These are phyloP conservation scores for Oplegnathus fasciatus DNA, from an alignment of 2,113 vertebrate species.

Conservation along the genomic window DNA sequence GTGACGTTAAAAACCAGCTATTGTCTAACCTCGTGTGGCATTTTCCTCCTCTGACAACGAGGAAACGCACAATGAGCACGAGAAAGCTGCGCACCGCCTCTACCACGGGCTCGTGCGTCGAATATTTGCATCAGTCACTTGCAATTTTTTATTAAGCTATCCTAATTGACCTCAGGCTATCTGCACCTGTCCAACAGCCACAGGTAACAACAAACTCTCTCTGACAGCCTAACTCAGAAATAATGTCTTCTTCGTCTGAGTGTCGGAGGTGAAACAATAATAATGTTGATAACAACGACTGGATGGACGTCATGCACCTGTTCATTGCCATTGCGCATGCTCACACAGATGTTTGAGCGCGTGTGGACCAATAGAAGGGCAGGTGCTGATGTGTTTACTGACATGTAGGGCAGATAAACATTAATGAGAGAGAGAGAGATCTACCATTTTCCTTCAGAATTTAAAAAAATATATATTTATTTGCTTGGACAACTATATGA, in stretches of 20 bases:
- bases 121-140: background rate
- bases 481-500: background rate
- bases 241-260: background rate
- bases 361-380: background rate
- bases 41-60: background rate
- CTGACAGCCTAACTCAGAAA: background rate
- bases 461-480: background rate
- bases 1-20: background rate
- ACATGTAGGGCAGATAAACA: background rate
- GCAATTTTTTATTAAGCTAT: background rate
- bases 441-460: no score
- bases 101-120: background rate
- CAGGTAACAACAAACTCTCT: background rate
- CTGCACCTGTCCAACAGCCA: constrained; percentile 2
- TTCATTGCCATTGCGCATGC: constrained; percentile 69
- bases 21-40: no score
- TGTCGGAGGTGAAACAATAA: background rate
- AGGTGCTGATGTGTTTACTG: constrained; percentile 11
- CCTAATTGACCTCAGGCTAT: constrained; percentile 16
- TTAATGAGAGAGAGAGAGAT: background rate
- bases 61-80: background rate
- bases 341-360: constrained; percentile 47
- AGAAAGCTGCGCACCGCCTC: background rate
- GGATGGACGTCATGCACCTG: constrained; percentile 57
- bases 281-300: constrained; percentile 15